Evolutionary conservation across 2,888 invertebrate species (phyloP).

Genomic region (Nephrotoma guestfalica): DNA sequence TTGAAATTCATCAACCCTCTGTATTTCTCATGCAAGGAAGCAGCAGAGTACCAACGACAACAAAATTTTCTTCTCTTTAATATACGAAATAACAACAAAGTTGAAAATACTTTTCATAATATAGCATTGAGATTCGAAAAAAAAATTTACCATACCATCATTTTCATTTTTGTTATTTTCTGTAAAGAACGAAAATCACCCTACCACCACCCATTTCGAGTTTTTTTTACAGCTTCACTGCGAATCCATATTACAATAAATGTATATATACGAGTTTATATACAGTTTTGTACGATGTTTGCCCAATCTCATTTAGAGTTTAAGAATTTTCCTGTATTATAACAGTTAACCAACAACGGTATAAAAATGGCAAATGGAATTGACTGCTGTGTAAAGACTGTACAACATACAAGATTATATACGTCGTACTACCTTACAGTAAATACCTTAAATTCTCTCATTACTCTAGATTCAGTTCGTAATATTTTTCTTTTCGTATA

Average conservation of each 20-base stretch:
- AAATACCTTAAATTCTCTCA: background rate
- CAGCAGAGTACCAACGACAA: background rate
- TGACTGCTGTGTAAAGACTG: background rate
- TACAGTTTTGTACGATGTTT: background rate
- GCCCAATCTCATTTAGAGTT: background rate
- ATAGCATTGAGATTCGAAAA: background rate
- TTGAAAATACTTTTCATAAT: background rate
- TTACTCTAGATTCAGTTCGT: no score
- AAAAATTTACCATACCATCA: background rate
- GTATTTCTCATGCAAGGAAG: background rate
- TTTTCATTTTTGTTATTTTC: background rate
- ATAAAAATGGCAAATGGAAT: background rate
- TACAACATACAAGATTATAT: background rate
- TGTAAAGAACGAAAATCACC: background rate
- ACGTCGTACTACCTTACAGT: background rate
- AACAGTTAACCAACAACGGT: background rate
- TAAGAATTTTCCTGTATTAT: background rate
- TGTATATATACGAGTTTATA: background rate
- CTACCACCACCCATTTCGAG: background rate
- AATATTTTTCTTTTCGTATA: background rate
- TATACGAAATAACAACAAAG: background rate
- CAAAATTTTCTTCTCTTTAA: background rate
- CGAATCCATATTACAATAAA: background rate
- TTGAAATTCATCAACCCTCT: background rate
- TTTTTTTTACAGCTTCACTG: background rate